Percentiles rank a stretch among this genome's conserved stretches.
These are phyloP conservation scores for Rafetus swinhoei DNA, from an alignment of 2,113 vertebrate species.

Conservation along the genomic window DNA sequence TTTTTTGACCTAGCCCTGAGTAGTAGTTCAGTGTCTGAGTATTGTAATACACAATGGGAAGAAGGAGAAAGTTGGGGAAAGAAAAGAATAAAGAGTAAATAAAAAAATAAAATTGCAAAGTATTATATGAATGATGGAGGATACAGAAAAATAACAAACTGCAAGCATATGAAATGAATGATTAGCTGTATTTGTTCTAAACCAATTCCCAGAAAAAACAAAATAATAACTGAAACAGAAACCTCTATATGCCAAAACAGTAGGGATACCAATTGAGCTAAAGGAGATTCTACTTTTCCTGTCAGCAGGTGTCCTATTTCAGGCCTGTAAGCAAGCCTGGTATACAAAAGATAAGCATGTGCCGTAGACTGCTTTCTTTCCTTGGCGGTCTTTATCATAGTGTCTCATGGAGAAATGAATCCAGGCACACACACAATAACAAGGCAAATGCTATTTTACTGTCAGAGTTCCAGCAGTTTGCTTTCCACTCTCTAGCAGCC, in stretches of 20 bases:
- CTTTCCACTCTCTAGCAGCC: not conserved
- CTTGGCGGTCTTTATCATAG: not conserved
- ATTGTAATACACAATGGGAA: not conserved
- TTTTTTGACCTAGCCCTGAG: not conserved
- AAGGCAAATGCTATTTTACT: not conserved
- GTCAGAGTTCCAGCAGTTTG: conserved; percentile 7
- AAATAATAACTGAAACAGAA: not conserved
- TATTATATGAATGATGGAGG: not conserved
- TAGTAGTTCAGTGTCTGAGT: not conserved
- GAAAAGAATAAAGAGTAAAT: not conserved
- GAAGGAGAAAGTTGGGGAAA: not conserved
- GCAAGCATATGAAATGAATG: not conserved
- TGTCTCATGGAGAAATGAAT: not conserved
- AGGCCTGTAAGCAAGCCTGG: not conserved
- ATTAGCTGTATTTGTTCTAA: conserved; percentile 22
- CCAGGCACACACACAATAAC: not conserved
- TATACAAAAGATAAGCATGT: conserved; percentile 12
- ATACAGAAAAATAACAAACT: not conserved
- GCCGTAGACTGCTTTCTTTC: not conserved
- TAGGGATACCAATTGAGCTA: not conserved
- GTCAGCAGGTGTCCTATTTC: not conserved
- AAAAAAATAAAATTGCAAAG: not conserved
- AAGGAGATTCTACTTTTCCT: conserved; percentile 11
- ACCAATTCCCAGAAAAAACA: conserved; percentile 4
- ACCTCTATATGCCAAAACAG: not conserved